Evolutionary conservation across 2,113 vertebrate species (phyloP), one percentile per base, ranked within the genome.

Genomic region (Rhizomys pruinosus): DNA sequence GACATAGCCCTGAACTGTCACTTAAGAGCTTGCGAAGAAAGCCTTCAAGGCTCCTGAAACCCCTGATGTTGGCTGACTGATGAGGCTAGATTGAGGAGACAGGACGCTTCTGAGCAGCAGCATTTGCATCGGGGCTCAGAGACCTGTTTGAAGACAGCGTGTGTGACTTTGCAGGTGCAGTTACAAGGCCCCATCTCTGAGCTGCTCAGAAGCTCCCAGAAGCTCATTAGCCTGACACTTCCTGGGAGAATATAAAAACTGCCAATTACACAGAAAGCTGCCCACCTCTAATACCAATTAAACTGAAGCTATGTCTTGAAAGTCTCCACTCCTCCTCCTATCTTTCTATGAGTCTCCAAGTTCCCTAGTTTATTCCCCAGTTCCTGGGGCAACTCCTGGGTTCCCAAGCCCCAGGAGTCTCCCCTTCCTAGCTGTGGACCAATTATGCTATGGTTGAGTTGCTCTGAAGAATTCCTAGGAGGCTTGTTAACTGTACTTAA

Each of bases 401-500:
- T 74, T 27, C 63, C 25, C 78, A 27, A 76, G 59, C 37, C 92
- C 52, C 90, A 37, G 39, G 91, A 95, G 93, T 39, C 69, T 32
- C 93, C 55, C 55, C 57, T 52, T 77, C 25, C 52, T 73, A 17
- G 1, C 69, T 63, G 47, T 39, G 57, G 57, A 42, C 77, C 74
- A 96, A 90, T 95, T 96, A 96, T 74, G 39, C 55, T 73, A 32
- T n/a, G 72, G 55, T 0, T 61, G 87, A 93, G 71, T 32, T 77
- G 44, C 44, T 95, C 84, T 91, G 76, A 89, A 93, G 15, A 92
- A 92, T 81, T 87, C 97, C 93, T 57, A 3, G 13, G 88, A 90
- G 96, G 37, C 90, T 96, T 90, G 92, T 96, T 96, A 97, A 94
- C 34, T 12, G 27, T 29, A 34, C 76, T 87, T 92, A 66, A 42